A percentile compares a stretch with the other conserved stretches of the same genome.
Evolutionary conservation across 2,888 invertebrate genomes (phyloP).

Genomic region (Lasioglossum marginatum): DNA sequence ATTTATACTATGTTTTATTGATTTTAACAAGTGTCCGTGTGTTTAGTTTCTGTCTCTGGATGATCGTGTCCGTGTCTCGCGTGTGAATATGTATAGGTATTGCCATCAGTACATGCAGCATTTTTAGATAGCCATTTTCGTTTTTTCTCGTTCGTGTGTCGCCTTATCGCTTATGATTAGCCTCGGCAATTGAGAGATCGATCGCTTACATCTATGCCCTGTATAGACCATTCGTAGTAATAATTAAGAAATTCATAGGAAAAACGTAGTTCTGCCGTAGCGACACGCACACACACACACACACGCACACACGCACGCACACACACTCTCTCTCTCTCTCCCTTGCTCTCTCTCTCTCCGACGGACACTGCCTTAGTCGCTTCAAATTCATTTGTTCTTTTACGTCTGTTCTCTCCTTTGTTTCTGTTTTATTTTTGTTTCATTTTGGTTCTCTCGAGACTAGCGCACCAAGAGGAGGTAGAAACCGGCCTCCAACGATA

Average conservation of each 20-base stretch:
- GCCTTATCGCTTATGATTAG: slow-evolving; percentile 40
- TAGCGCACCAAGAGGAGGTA: slow-evolving; percentile 5
- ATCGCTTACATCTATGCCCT: slow-evolving; percentile 83
- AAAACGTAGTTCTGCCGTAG: slow-evolving; percentile 67
- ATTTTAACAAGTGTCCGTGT: slow-evolving; percentile 77
- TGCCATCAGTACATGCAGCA: slow-evolving; percentile 72
- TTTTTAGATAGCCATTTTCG: slow-evolving; percentile 60
- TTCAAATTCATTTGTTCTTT: background rate
- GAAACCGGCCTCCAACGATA: slow-evolving; percentile 13
- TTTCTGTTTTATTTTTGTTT: background rate
- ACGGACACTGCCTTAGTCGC: slow-evolving; percentile 26
- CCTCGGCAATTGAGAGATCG: slow-evolving; percentile 74
- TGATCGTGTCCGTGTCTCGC: slow-evolving; percentile 52
- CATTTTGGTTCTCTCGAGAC: background rate
- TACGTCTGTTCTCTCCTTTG: background rate
- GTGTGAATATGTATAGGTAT: slow-evolving; percentile 69
- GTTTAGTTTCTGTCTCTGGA: slow-evolving; percentile 51
- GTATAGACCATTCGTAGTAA: slow-evolving; percentile 83
- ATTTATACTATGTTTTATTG: slow-evolving; percentile 79
- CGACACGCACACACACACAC: slow-evolving; percentile 44
- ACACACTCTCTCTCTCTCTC: too few relatives aligned
- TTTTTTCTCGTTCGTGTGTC: slow-evolving; percentile 44
- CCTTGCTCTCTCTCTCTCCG: background rate
- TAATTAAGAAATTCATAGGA: slow-evolving; percentile 80
- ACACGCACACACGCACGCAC: slow-evolving; percentile 17